Evolutionary conservation across 2,797 vertebrate genomes (phyloP).

Genomic region (Microcaecilia unicolor): DNA sequence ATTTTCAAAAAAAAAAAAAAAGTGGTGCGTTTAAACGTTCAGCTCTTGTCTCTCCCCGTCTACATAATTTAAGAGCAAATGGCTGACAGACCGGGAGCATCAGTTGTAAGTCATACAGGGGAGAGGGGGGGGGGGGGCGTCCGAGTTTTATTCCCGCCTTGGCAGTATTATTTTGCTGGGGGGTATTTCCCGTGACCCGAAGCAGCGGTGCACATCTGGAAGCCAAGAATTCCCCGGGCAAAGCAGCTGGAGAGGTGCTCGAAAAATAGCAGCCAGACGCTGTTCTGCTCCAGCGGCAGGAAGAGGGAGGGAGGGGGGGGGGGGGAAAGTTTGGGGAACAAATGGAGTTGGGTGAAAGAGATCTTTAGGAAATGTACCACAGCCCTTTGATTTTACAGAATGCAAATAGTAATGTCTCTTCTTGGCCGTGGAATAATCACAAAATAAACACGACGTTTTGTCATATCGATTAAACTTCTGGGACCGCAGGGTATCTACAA

Average conservation of each 20-base stretch:
- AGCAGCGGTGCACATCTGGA: no score
- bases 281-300: no score
- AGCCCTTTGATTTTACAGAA: no score
- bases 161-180: neutral
- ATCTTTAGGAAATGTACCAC: no score
- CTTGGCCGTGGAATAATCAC: no score
- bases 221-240: neutral
- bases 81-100: slow-evolving; percentile 14
- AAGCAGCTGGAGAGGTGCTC: no score
- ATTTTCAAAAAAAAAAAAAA: slow-evolving; percentile 26
- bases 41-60: slow-evolving; percentile 20
- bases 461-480: neutral
- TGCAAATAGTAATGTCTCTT: no score
- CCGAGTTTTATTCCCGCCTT: neutral
- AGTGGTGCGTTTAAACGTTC: slow-evolving; percentile 12
- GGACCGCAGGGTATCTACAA: no score
- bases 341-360: fast-evolving
- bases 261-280: no score
- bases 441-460: no score
- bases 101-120: no score
- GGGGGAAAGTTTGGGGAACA: neutral
- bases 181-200: slow-evolving; percentile 1
- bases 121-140: no score
- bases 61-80: slow-evolving; percentile 26
- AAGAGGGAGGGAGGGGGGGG: neutral